Evolutionary conservation across 2,888 invertebrate genomes (phyloP), one percentile per base, ranked within the genome.

Genomic region (Heliconius sara): DNA sequence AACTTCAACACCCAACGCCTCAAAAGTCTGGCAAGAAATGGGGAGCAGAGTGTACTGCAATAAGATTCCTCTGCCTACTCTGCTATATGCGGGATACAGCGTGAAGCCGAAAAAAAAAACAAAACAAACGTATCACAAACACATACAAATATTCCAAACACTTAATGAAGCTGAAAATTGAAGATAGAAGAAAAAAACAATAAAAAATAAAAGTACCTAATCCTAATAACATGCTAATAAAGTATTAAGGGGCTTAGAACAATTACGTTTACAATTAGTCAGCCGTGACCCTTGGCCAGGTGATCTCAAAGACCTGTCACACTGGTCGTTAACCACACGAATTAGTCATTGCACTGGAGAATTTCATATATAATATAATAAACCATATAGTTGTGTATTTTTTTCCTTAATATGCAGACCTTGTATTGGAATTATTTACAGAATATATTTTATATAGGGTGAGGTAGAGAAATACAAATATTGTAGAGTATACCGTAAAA

Each of bases 271-370:
- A 81, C 57, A 70, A 82, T 82, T 80, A 79, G 52, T 30, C 57
- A 74, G 63, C 82, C 79, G 27, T 83, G 80, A 80, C 83, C 68
- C 73, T 76, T 76, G 75, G 75, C 68, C 68, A 74, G 79, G 74
- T 68, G 72, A 60, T 65, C 73, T 67, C 68, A 30, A 72, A 78
- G 79, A 70, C 76, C 60, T 71, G 76, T 74, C 78, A 72, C 60
- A 30, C 79, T 80, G 79, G 76, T 81, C 76, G 77, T 80, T 22
- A 43, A 73, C 16, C 73, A 73, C 72, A 79, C 34, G 57, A 63
- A 73, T 79, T 79, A 77, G 66, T 73, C 73, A 52, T 67, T 68
- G 3, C 22, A 25, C 79, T 70, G 70, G 76, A 52, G 72, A 67
- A 67, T 52, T 71, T 34, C 19, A n/a, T 47, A 63, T 43, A 39